Conservation (phyloP, 2,113 vertebrate species). For the Hippocampus comes region DNA sequence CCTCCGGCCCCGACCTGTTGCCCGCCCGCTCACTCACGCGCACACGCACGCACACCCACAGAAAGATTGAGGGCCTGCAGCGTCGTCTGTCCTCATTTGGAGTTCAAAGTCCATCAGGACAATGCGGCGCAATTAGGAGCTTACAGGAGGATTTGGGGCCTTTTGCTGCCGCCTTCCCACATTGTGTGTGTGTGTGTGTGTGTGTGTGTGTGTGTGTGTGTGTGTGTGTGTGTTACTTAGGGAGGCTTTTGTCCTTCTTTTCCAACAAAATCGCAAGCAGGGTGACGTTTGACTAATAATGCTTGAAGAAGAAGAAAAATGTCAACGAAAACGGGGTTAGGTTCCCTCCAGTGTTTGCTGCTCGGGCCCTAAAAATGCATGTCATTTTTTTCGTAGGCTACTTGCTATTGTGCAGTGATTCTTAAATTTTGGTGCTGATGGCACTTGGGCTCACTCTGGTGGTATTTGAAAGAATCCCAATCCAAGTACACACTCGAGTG, state of each 20-base stretch:
- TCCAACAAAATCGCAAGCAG: not conserved
- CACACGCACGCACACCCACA: conserved; percentile 25
- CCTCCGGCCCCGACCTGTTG: too few relatives aligned
- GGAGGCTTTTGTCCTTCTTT: not conserved
- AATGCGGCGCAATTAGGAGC: conserved; percentile 71
- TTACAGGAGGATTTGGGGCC: conserved; percentile 62
- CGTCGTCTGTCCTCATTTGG: conserved; percentile 28
- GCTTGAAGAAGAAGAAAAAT: too few relatives aligned
- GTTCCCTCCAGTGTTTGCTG: too few relatives aligned
- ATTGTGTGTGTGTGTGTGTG: conserved; percentile 7
- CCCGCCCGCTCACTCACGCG: not conserved
- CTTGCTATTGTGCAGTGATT: too few relatives aligned
- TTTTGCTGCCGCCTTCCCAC: conserved; percentile 47
- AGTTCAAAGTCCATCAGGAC: conserved; percentile 75
- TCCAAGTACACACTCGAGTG: too few relatives aligned
- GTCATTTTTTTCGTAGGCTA: too few relatives aligned
- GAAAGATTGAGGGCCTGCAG: conserved; percentile 8
- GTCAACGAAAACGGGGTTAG: too few relatives aligned
- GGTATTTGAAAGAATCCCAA: too few relatives aligned
- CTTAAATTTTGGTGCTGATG: too few relatives aligned
- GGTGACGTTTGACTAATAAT: too few relatives aligned
- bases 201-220: not conserved
- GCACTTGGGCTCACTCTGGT: too few relatives aligned
- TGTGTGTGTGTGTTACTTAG: not conserved
- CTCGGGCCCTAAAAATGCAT: too few relatives aligned